phyloP scores from a whole-genome alignment of 2,888 invertebrate species.

The Eupithecia insigniata region DNA sequence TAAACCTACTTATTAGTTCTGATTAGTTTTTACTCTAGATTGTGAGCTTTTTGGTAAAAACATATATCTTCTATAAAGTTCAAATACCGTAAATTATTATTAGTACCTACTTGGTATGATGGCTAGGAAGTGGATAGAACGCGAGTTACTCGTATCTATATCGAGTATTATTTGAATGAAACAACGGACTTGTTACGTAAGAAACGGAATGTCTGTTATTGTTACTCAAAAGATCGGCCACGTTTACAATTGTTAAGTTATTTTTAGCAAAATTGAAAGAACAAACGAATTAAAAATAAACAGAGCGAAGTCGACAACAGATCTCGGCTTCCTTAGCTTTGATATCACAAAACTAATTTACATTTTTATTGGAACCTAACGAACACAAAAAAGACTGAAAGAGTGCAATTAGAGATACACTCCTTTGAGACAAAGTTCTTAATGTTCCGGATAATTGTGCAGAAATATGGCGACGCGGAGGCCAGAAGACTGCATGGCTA shows the following conservation, averaged over 20 bases:
- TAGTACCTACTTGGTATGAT: too few species aligned
- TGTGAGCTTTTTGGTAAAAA: too few species aligned
- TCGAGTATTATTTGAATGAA: neutral
- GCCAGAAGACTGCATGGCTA: neutral
- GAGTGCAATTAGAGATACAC: constrained; percentile 28
- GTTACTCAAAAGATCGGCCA: neutral
- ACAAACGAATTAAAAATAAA: constrained; percentile 29
- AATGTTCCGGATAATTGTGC: constrained; percentile 33
- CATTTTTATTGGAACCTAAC: constrained; percentile 28
- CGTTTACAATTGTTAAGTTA: neutral
- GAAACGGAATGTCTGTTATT: neutral
- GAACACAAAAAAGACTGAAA: constrained; percentile 24
- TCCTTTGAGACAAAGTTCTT: constrained; percentile 36
- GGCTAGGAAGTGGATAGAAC: too few species aligned
- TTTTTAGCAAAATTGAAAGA: constrained; percentile 21
- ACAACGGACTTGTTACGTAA: neutral
- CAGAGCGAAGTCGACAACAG: constrained; percentile 18
- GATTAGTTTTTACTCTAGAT: too few species aligned
- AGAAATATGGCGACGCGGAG: constrained; percentile 23
- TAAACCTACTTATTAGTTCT: too few species aligned
- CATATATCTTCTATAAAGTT: too few species aligned
- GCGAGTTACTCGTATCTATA: too few species aligned
- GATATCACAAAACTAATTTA: constrained; percentile 34
- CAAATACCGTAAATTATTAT: too few species aligned
- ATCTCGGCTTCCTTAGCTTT: constrained; percentile 27